Conservation (phyloP, 2,113 vertebrate genomes). For the Gila orcuttii region DNA sequence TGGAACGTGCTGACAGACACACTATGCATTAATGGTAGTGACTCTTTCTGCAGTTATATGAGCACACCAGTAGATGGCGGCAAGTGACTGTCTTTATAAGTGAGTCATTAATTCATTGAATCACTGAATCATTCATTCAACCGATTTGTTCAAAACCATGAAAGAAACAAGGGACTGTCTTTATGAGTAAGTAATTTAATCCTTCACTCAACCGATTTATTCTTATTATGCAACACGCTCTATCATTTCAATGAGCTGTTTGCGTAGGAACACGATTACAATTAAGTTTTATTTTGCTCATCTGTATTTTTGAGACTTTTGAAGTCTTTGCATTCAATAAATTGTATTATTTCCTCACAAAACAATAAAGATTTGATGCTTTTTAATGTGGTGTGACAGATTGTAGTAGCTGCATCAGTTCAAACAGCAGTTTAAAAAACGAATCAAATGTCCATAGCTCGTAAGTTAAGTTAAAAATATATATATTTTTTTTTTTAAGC, state of each 20-base stretch:
- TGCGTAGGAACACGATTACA: too few species aligned
- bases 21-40: not conserved
- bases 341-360: not conserved
- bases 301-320: not conserved
- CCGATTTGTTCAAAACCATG: not conserved
- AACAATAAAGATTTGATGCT: not conserved
- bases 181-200: not conserved
- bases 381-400: not conserved
- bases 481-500: too few species aligned
- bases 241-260: too few species aligned
- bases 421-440: not conserved
- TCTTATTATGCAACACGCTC: too few species aligned
- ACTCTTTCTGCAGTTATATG: not conserved
- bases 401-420: not conserved
- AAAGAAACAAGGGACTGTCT: not conserved
- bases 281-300: too few species aligned
- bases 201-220: not conserved
- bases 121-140: not conserved
- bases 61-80: not conserved
- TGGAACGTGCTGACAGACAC: not conserved
- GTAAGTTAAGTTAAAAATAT: too few species aligned
- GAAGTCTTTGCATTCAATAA: not conserved
- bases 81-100: not conserved
- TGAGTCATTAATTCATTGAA: not conserved
- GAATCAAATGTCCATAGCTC: not conserved